Percentiles rank a stretch among this genome's conserved stretches.
Conservation (phyloP, 2,888 invertebrate genomes). For the Rhagonycha fulva region DNA sequence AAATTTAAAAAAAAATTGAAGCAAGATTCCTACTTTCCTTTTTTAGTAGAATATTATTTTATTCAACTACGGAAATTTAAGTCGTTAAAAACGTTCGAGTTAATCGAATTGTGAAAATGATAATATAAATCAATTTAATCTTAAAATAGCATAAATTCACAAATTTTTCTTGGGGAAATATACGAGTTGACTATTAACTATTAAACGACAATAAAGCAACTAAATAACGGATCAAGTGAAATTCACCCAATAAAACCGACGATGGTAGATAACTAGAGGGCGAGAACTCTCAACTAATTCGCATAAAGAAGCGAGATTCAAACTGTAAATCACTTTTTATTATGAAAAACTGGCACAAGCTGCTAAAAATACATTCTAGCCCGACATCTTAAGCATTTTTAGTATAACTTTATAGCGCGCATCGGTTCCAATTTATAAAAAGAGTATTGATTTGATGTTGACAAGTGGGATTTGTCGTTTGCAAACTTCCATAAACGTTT, state of each 20-base stretch:
- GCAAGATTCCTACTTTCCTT: background rate
- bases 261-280: conserved; percentile 10
- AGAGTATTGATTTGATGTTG: conserved; percentile 28
- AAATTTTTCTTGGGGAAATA: background rate
- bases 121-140: background rate
- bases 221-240: conserved; percentile 2
- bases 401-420: conserved; percentile 22
- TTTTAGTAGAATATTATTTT: background rate
- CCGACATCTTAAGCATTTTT: conserved; percentile 24
- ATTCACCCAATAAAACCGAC: conserved; percentile 10
- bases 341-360: conserved; percentile 27
- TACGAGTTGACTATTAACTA: background rate
- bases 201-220: background rate
- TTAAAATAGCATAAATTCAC: background rate
- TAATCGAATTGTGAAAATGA: background rate
- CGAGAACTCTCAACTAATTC: conserved; percentile 12
- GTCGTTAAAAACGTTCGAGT: background rate
- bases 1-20: background rate
- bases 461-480: conserved; percentile 27
- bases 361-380: conserved; percentile 26
- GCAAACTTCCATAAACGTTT: conserved; percentile 26
- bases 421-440: conserved; percentile 27
- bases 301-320: conserved; percentile 19
- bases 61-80: background rate
- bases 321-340: conserved; percentile 29